Percentiles rank a stretch among this genome's conserved stretches.
Evolutionary conservation across 2,888 invertebrate genomes (phyloP).

Genomic region (Cheilosia urbana): DNA sequence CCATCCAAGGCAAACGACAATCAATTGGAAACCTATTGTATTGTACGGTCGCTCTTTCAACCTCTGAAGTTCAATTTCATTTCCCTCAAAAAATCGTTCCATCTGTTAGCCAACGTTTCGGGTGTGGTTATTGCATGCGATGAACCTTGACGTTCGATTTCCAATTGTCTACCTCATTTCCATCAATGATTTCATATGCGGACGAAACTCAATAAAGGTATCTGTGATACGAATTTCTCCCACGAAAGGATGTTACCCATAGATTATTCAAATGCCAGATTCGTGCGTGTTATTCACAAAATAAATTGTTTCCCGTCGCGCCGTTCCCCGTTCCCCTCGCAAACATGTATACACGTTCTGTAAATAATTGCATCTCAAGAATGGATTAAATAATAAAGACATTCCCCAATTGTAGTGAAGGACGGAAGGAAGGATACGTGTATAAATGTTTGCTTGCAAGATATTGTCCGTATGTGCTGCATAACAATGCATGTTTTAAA

Average conservation of each 20-base stretch:
- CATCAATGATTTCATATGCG: constrained; percentile 37
- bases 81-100: constrained; percentile 10
- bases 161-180: constrained; percentile 30
- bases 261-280: constrained; percentile 26
- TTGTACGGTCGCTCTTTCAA: not conserved
- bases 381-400: constrained; percentile 46
- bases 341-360: constrained; percentile 7
- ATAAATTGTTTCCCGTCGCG: constrained; percentile 15
- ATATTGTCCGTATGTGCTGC: no score
- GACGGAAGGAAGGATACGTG: not conserved
- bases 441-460: not conserved
- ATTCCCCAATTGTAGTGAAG: not conserved
- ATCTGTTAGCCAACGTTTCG: constrained; percentile 9
- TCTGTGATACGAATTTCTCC: not conserved
- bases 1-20: constrained; percentile 2
- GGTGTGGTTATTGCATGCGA: constrained; percentile 17
- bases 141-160: constrained; percentile 26
- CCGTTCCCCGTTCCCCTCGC: not conserved
- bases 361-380: constrained; percentile 33
- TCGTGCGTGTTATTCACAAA: constrained; percentile 3
- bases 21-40: constrained; percentile 16
- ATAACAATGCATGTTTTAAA: not conserved
- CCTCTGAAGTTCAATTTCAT: constrained; percentile 38
- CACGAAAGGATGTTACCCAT: constrained; percentile 1
- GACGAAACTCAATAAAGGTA: not conserved